Base-by-base conservation (phyloP, 2,888 invertebrate species). In the Calliopum simillimum region DNA sequence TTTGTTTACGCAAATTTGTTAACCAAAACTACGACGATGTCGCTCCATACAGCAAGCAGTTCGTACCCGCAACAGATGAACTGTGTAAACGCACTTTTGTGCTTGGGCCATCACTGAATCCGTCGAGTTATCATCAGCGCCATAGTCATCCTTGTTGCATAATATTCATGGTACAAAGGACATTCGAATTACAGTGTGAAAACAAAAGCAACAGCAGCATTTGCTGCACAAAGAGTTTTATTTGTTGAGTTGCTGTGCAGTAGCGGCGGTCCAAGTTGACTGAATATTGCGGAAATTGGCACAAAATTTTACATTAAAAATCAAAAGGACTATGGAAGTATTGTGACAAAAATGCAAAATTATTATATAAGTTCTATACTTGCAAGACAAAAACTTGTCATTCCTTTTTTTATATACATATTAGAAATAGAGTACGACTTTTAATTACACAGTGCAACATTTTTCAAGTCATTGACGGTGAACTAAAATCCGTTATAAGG, bases 11-110 rank as follows among this genome's bases (percentile, higher is more conserved):
- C 33, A 33, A 47, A n/a, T 58, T 33, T 65, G 44, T 47, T 62
- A 41, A 55, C 62, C 62, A 46, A 62, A 62, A 62, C 21, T 59
- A 61, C 44, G 62, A 33, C 53, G 12, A 53, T 53, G 19, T 11
- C 23, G 53, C 13, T 5, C 14, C 12, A 8, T 13, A 8, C 21
- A 14, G 53, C n/a, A 1, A 23, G 12, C n/a, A n/a, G 23, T 19
- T 12, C 12, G 19, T 53, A 23, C 23, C 12, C 21, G 53, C 53
- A 53, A 8, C 33, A 33, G 33, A 33, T 33, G 33, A 33, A 33
- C 1, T 33, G 33, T 33, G 59, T 11, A 19, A 59, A 59, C 41
- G 59, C 59, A 59, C 41, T 59, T 59, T 33, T 33, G 2, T 41
- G 59, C 43, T 33, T n/a, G 16, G 19, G 19, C 41, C 59, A 33